Conservation (phyloP, 2,113 vertebrate genomes). For the Sebastes schlegelii region DNA sequence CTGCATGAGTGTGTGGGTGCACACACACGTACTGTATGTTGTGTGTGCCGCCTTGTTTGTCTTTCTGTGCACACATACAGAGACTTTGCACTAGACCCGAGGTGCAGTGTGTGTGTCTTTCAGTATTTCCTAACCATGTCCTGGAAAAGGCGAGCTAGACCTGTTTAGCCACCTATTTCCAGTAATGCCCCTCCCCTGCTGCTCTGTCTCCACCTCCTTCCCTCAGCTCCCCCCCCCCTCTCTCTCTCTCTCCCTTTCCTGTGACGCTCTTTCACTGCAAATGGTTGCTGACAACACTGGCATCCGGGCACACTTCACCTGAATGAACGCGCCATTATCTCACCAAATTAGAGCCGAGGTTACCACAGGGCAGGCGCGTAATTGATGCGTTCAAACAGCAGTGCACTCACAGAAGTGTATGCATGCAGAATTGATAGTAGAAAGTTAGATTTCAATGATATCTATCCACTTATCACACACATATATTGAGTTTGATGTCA, state of each 20-base stretch:
- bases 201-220: constrained; percentile 57
- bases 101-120: constrained; percentile 27
- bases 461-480: neutral
- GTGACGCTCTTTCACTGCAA: constrained; percentile 23
- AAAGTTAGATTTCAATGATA: neutral
- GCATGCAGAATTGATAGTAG: neutral
- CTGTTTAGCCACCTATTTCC: constrained; percentile 79
- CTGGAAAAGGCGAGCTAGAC: constrained; percentile 74
- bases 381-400: neutral
- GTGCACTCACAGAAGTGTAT: neutral
- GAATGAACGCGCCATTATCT: constrained; percentile 24
- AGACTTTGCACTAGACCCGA: neutral
- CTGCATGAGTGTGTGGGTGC: neutral
- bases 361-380: neutral
- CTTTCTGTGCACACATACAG: neutral
- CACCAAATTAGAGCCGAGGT: neutral
- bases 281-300: neutral
- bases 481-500: neutral
- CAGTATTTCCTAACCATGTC: constrained; percentile 62
- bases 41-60: neutral
- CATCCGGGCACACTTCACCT: constrained; percentile 40
- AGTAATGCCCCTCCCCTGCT: constrained; percentile 73
- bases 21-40: neutral
- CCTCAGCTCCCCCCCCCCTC: neutral
- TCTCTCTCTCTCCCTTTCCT: neutral